Evolutionary conservation across 2,888 invertebrate species (phyloP), one percentile per base, ranked within the genome.

Genomic region (Sialis lutaria): DNA sequence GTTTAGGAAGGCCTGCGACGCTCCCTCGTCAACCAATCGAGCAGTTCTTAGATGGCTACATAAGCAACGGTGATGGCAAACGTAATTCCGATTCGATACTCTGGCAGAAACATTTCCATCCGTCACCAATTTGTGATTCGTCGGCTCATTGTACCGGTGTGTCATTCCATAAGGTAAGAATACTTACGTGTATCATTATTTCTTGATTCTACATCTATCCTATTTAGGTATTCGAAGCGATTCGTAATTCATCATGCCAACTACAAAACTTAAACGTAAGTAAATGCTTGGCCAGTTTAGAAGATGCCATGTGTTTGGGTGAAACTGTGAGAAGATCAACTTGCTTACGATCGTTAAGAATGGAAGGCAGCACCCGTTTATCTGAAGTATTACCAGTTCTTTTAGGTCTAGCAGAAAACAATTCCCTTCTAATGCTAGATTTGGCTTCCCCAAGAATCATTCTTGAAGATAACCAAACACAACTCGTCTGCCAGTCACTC

Each of bases 311-410:
- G 55, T 73, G 73, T 54, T 62, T 73, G 47, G 72, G 72, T 32
- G 71, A 71, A 58, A 72, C 70, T 32, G 67, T 73, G 45, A 60
- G 72, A 40, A 60, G 68, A 48, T 70, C 69, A 9, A 64, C 64
- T 30, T 67, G 68, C 50, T 60, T 73, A 51, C 70, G 72, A 52
- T 71, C 72, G 9, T 58, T 73, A 33, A 64, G 72, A 50, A 64
- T 73, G 51, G 72, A 73, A 53, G 72, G 73, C 2, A 67, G 70
- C 37, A 70, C 71, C 39, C 60, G 72, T 40, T 63, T 72, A 42
- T 68, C 68, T 50, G 73, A 73, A 57, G 68, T 73, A 43, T 64
- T 73, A 55, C 73, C 73, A 2, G 64, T 72, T 40, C 63, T 73
- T 6, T 56, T 73, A 43, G 72, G 70, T 10, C 61, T 72, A 31